Evolutionary conservation across 2,797 vertebrate species (phyloP).

Genomic region (Poecile montanus): DNA sequence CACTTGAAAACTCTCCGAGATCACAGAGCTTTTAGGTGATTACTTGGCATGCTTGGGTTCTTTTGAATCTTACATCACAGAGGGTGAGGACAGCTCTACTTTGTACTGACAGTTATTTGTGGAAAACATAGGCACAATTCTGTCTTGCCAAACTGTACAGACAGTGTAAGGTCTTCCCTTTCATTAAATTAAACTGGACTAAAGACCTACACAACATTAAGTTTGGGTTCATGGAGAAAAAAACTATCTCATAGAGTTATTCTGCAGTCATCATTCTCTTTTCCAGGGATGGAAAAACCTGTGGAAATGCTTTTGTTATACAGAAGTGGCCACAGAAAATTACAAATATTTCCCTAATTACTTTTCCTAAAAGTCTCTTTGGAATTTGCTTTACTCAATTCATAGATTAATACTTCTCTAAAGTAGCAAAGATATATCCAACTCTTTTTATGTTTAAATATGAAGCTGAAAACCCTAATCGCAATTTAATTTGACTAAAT

Average conservation of each 20-base stretch:
- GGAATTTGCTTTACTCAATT: slow-evolving; percentile 42
- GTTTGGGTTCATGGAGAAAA: background rate
- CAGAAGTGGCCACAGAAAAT: background rate
- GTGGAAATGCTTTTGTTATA: background rate
- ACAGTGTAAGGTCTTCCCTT: background rate
- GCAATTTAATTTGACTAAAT: slow-evolving; percentile 81
- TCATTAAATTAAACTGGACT: background rate
- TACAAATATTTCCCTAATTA: background rate
- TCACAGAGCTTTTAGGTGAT: background rate
- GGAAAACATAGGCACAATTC: background rate
- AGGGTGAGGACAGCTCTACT: background rate
- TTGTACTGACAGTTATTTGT: background rate
- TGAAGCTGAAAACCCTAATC: slow-evolving; percentile 71
- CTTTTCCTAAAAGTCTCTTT: slow-evolving; percentile 17
- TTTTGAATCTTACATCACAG: background rate
- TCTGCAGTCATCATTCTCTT: background rate
- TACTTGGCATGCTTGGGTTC: background rate
- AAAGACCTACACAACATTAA: background rate
- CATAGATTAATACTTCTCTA: slow-evolving; percentile 49
- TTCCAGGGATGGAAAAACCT: background rate
- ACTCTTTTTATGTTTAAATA: slow-evolving; percentile 74
- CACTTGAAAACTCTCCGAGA: background rate
- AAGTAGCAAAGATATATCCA: slow-evolving; percentile 69
- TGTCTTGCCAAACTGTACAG: background rate
- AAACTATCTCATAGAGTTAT: background rate